Evolutionary conservation across 1,140 invertebrate species (phyloP), one percentile per base, ranked within the genome.

Genomic region (Solenopsis invicta): DNA sequence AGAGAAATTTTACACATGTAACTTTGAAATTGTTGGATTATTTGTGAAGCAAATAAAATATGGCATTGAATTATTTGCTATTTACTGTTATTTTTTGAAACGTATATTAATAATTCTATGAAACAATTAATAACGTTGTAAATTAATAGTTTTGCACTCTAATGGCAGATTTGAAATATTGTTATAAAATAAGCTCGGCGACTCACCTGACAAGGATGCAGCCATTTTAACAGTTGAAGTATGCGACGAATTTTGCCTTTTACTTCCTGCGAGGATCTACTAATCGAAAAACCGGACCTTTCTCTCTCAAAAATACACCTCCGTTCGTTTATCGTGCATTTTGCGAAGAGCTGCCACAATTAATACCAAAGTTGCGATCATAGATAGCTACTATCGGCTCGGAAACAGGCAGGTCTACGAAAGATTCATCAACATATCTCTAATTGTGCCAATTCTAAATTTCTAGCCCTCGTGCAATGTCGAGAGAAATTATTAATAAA

Each of bases 401-500:
- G 1, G 16, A 24, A 50, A 69, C 8, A 41, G 24, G 37, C 16
- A 74, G 45, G n/a, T 48, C 16, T 29, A 62, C 37, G 9, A 0
- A 34, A 48, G 10, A 1, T 16, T 64, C 8, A 45, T 48, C n/a
- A 29, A 48, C 41, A 41, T 10, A 8, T 21, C 16, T 12, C 71
- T 37, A 48, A 62, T 64, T 48, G 34, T 21, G 2, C 13, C 62
- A 18, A 5, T 69, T 54, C 13, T n/a, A 67, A 67, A 66, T 77
- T 74, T 56, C 72, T 56, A 6, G n/a, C 9, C 24, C 29, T 80
- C 21, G 52, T 13, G 41, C 13, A 69, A 80, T 34, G 21, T 52
- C 21, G 13, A 13, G 21, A 69, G n/a, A 81, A 81, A 81, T 81
- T 81, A 81, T 81, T 81, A 81, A 56, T 81, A 81, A 81, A 81